phyloP scores from a whole-genome alignment of 1,140 invertebrate genomes.

The Brachionus koreanus region DNA sequence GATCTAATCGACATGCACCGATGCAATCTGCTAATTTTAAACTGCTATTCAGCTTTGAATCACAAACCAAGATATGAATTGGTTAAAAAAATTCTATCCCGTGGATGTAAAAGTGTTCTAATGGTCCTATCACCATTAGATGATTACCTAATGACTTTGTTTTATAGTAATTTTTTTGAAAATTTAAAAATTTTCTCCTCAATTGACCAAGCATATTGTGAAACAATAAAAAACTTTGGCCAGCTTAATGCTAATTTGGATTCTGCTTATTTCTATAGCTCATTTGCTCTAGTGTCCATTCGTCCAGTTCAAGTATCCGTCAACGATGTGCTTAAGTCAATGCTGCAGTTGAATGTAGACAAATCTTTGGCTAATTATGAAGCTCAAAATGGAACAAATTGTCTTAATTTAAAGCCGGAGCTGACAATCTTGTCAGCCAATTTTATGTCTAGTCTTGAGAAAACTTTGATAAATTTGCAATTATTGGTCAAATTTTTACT shows the following conservation, averaged over 20 bases:
- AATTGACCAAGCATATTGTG: neutral
- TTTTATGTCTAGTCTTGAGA: conserved; percentile 15
- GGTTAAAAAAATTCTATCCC: neutral
- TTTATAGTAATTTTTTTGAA: conserved; percentile 31
- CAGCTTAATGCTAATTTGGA: neutral
- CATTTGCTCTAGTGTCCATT: neutral
- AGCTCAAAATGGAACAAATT: neutral
- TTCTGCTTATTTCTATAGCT: neutral
- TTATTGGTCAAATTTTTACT: conserved; percentile 19
- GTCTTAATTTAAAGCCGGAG: neutral
- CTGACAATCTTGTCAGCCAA: neutral
- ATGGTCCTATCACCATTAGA: neutral
- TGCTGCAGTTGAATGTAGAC: conserved; percentile 12
- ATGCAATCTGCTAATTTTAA: conserved; percentile 31
- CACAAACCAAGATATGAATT: conserved; percentile 38
- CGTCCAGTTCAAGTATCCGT: neutral
- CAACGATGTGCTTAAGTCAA: neutral
- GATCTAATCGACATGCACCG: conserved; percentile 17
- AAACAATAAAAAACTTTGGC: neutral
- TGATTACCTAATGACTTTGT: neutral
- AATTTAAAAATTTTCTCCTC: neutral
- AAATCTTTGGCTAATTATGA: neutral
- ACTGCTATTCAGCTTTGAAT: conserved; percentile 17
- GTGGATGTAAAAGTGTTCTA: conserved; percentile 23
- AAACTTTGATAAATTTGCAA: conserved; percentile 7